Conservation (phyloP, 1,140 invertebrate genomes). For the Orussus abietinus region DNA sequence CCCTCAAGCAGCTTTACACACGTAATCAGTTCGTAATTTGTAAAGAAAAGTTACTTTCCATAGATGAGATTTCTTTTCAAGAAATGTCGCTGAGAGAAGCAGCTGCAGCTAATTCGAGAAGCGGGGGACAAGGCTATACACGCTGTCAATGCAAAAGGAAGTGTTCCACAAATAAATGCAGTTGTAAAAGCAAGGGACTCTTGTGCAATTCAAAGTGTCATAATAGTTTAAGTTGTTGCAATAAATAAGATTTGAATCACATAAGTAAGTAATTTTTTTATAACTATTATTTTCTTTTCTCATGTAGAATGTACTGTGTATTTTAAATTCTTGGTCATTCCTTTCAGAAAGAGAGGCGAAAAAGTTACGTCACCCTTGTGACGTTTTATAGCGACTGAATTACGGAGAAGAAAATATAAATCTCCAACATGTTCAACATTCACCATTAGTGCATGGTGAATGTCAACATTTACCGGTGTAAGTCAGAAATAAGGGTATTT, state of each 20-base stretch:
- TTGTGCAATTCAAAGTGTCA: slow-evolving; percentile 13
- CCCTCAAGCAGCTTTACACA: slow-evolving; percentile 13
- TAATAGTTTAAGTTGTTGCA: slow-evolving; percentile 1
- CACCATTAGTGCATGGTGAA: slow-evolving; percentile 1
- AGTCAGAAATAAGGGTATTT: no score
- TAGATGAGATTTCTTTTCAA: slow-evolving; percentile 3
- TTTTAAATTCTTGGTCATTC: slow-evolving; percentile 1
- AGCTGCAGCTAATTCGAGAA: not conserved
- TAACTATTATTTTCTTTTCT: slow-evolving; percentile 1
- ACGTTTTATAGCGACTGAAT: slow-evolving; percentile 1
- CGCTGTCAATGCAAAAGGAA: slow-evolving; percentile 1
- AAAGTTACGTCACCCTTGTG: slow-evolving; percentile 1
- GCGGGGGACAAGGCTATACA: slow-evolving; percentile 3
- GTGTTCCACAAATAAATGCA: slow-evolving; percentile 11
- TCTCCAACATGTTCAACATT: slow-evolving; percentile 1
- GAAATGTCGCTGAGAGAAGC: not conserved
- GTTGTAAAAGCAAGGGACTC: slow-evolving; percentile 11
- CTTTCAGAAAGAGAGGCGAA: not conserved
- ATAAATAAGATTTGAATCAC: slow-evolving; percentile 7
- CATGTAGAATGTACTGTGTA: not conserved
- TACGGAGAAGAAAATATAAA: slow-evolving; percentile 1
- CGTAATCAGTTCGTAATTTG: slow-evolving; percentile 19
- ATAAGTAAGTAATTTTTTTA: slow-evolving; percentile 1
- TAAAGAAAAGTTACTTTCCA: slow-evolving; percentile 13
- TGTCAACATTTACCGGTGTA: slow-evolving; percentile 1